Base-by-base conservation (phyloP, 2,113 vertebrate species). In the Cyanoderma ruficeps region DNA sequence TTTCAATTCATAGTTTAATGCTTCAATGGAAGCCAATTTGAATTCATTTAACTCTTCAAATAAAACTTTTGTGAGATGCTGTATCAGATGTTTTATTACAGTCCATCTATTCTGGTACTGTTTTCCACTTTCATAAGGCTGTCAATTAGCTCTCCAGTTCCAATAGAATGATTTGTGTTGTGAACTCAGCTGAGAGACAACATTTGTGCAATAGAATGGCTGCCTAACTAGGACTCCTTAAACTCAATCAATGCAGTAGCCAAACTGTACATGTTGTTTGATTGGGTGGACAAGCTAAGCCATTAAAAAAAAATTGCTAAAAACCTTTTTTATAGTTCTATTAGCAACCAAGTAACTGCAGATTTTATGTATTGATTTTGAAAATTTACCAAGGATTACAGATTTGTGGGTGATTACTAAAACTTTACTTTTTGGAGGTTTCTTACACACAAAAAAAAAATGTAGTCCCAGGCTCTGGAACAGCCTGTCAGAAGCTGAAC, bases 1-100 rank as follows among this genome's bases (percentile, higher is more conserved):
- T 92, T 88, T 82, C 95, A 84, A 64, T 96, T 93, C 94, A 95
- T 88, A 95, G 91, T 94, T 96, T 94, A 93, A 96, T 89, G 93
- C 88, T 93, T 94, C 80, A 74, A 41, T 93, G 93, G 74, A 95
- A 96, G 88, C 71, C 94, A 95, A 95, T 96, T 93, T 82, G 88
- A 97, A 92, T 94, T 96, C 53, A 89, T 96, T 96, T 97, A 89
- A 91, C 72, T 94, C 93, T 82, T 95, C 94, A 94, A 82, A 92
- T 95, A 94, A 95, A 93, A 96, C 79, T 96, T 96, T 68, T 68
- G 95, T 23, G 95, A 97, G 90, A 76, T 91, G 83, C 60, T 92
- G 30, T 88, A 94, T 97, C 90, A 95, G 85, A 90, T 94, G 83
- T 90, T 96, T 97, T 93, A 93, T 91, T 95, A 89, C n/a, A 89